phyloP scores from a whole-genome alignment of 2,797 vertebrate genomes.

The Pachyuromys duprasi region DNA sequence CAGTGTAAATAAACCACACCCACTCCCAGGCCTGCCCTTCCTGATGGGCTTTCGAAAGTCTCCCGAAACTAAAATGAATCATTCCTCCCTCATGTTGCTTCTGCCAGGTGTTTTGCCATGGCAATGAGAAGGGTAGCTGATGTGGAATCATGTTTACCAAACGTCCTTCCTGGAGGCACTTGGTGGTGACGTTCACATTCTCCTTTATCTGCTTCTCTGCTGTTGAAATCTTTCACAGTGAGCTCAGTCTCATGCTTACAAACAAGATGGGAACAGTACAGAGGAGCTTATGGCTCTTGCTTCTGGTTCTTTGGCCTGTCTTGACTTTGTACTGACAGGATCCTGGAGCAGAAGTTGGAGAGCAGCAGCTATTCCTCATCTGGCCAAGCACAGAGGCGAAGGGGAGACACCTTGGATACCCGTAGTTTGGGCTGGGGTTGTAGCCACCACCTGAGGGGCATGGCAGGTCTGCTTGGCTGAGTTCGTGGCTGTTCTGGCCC shows the following conservation, averaged over 20 bases:
- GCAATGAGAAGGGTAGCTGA: not conserved
- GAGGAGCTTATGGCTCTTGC: not conserved
- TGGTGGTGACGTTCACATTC: not conserved
- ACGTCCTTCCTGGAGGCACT: not conserved
- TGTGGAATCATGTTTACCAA: not conserved
- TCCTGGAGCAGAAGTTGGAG: not conserved
- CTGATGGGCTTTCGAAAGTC: not conserved
- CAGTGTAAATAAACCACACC: not conserved
- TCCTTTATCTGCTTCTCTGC: not conserved
- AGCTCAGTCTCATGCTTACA: not conserved
- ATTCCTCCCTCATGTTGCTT: not conserved
- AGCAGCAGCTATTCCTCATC: not conserved
- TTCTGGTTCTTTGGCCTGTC: not conserved
- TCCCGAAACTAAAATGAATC: not conserved
- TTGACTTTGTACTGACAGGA: not conserved
- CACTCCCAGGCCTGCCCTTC: not conserved
- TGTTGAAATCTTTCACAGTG: not conserved
- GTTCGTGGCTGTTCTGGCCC: conserved; percentile 1
- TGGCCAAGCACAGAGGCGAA: not conserved
- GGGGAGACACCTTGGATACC: not conserved
- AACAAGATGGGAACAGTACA: not conserved
- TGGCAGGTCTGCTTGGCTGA: conserved; percentile 53
- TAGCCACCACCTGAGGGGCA: not conserved
- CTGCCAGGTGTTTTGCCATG: not conserved
- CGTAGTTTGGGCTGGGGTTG: not conserved